phyloP scores from a whole-genome alignment of 2,797 vertebrate genomes.

The Ptychadena robeensis region DNA sequence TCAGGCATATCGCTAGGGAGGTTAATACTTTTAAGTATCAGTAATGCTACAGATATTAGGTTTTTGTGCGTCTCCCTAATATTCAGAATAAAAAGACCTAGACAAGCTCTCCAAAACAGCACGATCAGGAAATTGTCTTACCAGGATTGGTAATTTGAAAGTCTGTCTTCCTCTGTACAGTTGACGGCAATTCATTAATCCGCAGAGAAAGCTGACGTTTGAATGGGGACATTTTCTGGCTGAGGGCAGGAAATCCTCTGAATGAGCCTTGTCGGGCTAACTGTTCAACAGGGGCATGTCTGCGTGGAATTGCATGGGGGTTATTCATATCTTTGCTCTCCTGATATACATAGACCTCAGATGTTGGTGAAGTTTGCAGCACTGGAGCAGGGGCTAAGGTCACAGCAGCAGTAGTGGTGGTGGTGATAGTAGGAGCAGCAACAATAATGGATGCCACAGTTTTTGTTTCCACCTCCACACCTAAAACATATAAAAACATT shows the following conservation, averaged over 20 bases:
- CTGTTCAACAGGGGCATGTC: constrained; percentile 91
- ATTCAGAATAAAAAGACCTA: no score
- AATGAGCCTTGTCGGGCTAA: constrained; percentile 96
- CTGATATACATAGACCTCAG: constrained; percentile 70
- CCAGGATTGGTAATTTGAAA: constrained; percentile 93
- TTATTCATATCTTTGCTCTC: constrained; percentile 80
- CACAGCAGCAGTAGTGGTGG: constrained; percentile 67
- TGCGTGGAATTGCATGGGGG: constrained; percentile 88
- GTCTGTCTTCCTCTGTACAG: constrained; percentile 94
- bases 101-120: no score
- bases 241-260: constrained; percentile 93
- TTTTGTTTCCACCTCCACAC: constrained; percentile 81
- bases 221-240: constrained; percentile 97
- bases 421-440: constrained; percentile 56
- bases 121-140: constrained; percentile 66
- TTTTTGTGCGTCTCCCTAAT: no score
- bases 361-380: constrained; percentile 82
- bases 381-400: constrained; percentile 73
- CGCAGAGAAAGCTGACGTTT: constrained; percentile 93
- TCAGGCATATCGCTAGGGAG: no score
- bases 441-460: constrained; percentile 54
- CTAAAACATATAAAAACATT: background rate
- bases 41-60: no score
- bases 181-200: constrained; percentile 96
- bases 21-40: no score